Percentiles rank a stretch among this genome's conserved stretches.
phyloP scores from a whole-genome alignment of 2,888 invertebrate genomes.

The Cabera pusaria region DNA sequence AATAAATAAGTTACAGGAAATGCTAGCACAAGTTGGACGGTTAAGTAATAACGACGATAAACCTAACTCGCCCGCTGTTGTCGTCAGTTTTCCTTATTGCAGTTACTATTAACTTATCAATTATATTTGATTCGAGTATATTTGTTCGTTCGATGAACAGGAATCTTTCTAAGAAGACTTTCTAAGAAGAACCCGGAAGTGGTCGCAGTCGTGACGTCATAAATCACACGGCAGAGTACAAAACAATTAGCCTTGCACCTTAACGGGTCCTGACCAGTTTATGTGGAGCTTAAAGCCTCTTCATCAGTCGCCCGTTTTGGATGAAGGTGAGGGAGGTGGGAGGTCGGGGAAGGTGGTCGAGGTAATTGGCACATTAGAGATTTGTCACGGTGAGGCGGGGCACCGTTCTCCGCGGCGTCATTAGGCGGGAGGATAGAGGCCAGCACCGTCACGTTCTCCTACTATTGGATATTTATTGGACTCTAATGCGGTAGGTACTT shows the following conservation, averaged over 20 bases:
- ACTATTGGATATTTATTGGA: conserved; percentile 31
- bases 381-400: conserved; percentile 55
- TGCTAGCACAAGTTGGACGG: conserved; percentile 1
- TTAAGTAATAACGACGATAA: too few relatives aligned
- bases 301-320: conserved; percentile 22
- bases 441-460: conserved; percentile 16
- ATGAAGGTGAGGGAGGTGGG: conserved; percentile 21
- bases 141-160: too few relatives aligned
- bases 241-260: conserved; percentile 71
- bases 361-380: conserved; percentile 58
- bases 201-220: conserved; percentile 57
- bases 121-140: not conserved
- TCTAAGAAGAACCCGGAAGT: conserved; percentile 40
- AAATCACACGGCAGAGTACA: conserved; percentile 53
- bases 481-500: conserved; percentile 27
- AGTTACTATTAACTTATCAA: conserved; percentile 3
- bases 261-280: conserved; percentile 42
- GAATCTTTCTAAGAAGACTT: conserved; percentile 5
- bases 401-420: conserved; percentile 43
- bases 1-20: conserved; percentile 10
- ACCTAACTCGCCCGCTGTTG: conserved; percentile 3
- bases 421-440: conserved; percentile 40
- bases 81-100: conserved; percentile 2
- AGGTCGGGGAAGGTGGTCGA: conserved; percentile 41
- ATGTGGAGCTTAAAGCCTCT: conserved; percentile 30